Evolutionary conservation across 2,113 vertebrate genomes (phyloP), one percentile per base, ranked within the genome.

Genomic region (Talpa occidentalis): DNA sequence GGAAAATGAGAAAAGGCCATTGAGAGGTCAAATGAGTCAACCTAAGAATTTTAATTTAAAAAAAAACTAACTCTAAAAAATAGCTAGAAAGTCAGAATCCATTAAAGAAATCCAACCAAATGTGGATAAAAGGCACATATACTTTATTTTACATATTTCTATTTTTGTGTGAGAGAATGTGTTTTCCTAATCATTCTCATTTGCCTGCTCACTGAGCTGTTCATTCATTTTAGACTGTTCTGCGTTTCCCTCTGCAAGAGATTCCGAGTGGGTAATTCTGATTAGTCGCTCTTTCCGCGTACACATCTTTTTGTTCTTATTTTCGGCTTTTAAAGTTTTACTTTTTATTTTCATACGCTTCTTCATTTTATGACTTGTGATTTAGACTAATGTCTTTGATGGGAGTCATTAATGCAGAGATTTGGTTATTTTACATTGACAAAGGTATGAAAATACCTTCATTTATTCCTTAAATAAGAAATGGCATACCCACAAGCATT

Each of bases 161-260:
- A 70, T 96, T 95, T 95, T 94, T 83, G 37, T 93, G 81, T 84
- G 54, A 70, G 77, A 64, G 64, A 95, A 95, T 92, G 32, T 90
- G 72, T 92, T 94, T 95, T 94, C 37, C 79, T 94, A 84, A 95
- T 97, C 94, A 95, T 94, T 97, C 82, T 96, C 91, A 95, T 96
- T 95, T 95, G 60, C 94, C 94, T 97, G 94, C 72, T 95, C 95
- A 96, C 59, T 97, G 95, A 96, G 74, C 87, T 96, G 86, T 88
- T 97, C 91, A 95, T 93, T 97, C 86, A 95, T 93, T 97, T 97
- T 91, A 93, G 93, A 84, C 70, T 94, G 28, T 47, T 94, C 91
- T 93, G 83, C 70, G 59, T 91, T 96, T 95, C 37, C 64, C 15
- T 90, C 86, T 84, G 26, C n/a, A 89, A 93, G 70, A 84, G 90